Evolutionary conservation across 2,113 vertebrate species (phyloP).

Genomic region (Willisornis vidua): DNA sequence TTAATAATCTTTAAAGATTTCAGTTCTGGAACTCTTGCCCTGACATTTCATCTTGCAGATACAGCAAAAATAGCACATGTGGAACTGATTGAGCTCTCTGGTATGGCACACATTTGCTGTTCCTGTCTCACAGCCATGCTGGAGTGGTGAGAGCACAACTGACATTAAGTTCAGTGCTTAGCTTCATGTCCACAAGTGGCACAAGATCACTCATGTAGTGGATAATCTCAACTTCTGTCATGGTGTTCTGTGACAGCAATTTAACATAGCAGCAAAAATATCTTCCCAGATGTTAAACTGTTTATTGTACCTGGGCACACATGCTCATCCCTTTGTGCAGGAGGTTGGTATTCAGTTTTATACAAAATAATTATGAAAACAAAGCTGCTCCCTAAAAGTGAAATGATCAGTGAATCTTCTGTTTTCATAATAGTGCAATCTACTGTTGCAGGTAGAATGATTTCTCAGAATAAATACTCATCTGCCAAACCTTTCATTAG

Average conservation of each 20-base stretch:
- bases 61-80: constrained; percentile 28
- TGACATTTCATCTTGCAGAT: constrained; percentile 39
- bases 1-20: constrained; percentile 15
- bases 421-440: not conserved
- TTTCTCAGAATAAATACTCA: not conserved
- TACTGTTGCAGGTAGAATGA: not conserved
- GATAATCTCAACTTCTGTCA: not conserved
- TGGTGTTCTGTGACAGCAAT: not conserved
- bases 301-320: not conserved
- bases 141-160: not conserved
- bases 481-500: not conserved
- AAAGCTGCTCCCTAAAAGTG: not conserved
- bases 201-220: not conserved
- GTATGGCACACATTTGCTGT: constrained; percentile 31
- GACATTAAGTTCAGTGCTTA: not conserved
- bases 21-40: not conserved
- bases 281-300: not conserved
- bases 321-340: not conserved
- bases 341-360: not conserved
- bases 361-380: not conserved
- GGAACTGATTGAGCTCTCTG: not conserved
- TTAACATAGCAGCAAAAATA: not conserved
- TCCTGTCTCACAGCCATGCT: not conserved
- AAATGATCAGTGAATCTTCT: not conserved
- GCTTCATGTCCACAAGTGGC: not conserved